Evolutionary conservation across 64 coral and sea anemone genomes (phyloP), one percentile per base, ranked within the genome.

Genomic region (Montipora capricornis): DNA sequence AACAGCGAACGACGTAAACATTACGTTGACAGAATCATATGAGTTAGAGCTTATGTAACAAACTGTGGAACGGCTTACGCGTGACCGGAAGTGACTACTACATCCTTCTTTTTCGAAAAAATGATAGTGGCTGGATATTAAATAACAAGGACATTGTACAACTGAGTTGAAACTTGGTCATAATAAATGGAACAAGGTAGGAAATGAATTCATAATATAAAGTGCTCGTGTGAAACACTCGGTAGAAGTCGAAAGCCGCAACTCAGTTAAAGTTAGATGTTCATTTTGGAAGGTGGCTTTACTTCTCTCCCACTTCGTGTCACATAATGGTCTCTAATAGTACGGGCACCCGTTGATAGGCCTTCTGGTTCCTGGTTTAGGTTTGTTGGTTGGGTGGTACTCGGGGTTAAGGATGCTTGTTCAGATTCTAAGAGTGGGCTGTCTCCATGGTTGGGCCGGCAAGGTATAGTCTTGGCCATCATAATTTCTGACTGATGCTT

Each of bases 211-310:
- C 10, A 57, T 8, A 57, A 57, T 57, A 57, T 57, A 57, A 57
- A 57, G 53, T 57, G 53, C 2, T 57, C 53, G 53, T 57, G 53
- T 57, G 53, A 57, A 2, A 57, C 10, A 6, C 10, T 15, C 8
- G 5, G 8, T 14, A 20, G 68, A 71, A 8, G 68, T 6, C 0
- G 17, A 14, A 71, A 64, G 13, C 13, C 29, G 15, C 22, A 44
- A 75, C 8, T 13, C 8, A 13, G 24, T 71, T 71, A 6, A 71
- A n/a, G 9, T 71, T 71, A 71, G 44, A 44, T 67, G 26, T 90
- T 17, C 88, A 90, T 71, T 37, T 53, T 80, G 45, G 66, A 68
- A 50, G 60, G 76, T 49, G 88, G 49, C 29, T 90, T 90, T 48
- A 69, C 76, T 17, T 44, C 64, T 74, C 76, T 90, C 17, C 88